phyloP scores from a whole-genome alignment of 1,140 invertebrate genomes.

The Sipha flava region DNA sequence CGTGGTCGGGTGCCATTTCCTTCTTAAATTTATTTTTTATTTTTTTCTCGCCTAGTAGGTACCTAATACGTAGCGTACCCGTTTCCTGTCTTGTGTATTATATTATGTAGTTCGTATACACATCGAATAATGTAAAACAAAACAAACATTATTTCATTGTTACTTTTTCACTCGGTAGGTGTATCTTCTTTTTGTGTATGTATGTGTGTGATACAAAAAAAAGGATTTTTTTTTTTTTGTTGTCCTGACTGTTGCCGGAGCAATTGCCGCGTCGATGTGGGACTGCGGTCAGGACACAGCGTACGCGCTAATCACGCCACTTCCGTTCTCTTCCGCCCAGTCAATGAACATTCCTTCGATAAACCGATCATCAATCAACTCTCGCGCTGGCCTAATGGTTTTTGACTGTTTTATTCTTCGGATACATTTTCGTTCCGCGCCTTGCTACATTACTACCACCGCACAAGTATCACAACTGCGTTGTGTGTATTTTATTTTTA shows the following conservation, averaged over 20 bases:
- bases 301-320: slow-evolving; percentile 31
- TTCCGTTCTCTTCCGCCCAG: neutral
- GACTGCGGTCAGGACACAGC: slow-evolving; percentile 16
- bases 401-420: neutral
- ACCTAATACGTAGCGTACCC: neutral
- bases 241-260: neutral
- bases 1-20: slow-evolving; percentile 12
- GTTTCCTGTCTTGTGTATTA: neutral
- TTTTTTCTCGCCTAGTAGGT: neutral
- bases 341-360: slow-evolving; percentile 28
- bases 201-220: slow-evolving; percentile 11
- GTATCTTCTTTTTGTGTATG: neutral
- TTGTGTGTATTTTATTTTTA: too few species aligned
- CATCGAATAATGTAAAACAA: slow-evolving; percentile 22
- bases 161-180: neutral
- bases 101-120: neutral
- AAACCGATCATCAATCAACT: slow-evolving; percentile 32
- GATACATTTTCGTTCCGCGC: neutral
- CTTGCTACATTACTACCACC: neutral
- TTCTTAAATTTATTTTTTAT: neutral
- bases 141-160: slow-evolving; percentile 31
- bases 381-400: slow-evolving; percentile 17
- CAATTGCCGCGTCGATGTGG: slow-evolving; percentile 7
- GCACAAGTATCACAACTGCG: neutral
- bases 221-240: neutral